Evolutionary conservation across 2,797 vertebrate species (phyloP), one percentile per base, ranked within the genome.

Genomic region (Mallotus villosus): DNA sequence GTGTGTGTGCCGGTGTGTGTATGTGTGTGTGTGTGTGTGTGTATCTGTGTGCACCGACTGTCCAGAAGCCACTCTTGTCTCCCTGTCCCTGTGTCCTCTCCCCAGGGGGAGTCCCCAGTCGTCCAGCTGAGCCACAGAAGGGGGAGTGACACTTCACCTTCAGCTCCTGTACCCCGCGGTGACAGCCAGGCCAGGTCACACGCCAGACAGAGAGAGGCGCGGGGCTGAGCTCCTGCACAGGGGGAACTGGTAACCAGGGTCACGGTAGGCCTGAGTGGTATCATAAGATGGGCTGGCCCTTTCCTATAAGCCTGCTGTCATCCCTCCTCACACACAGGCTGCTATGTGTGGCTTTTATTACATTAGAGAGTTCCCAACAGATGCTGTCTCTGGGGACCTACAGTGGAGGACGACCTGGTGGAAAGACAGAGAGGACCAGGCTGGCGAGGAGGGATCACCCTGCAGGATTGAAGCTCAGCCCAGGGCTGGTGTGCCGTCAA

Each of bases 281-380:
- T 51, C 55, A 29, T 58, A 29, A 34, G 29, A 19, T 58, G 37
- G 24, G 16, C 41, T 29, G 59, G n/a, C 4, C 37, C 37, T n/a
- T 21, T 72, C 19, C 62, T 21, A 22, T 21, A 5, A 63, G 32
- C 32, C 37, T n/a, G 12, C 51, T 62, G 16, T 9, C 27, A 1
- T 17, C 21, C 12, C 8, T 16, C 4, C 9, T 25, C 32, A 46
- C 32, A 65, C 19, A 66, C 51, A 21, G 27, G 11, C 53, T 1
- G 22, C 71, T 73, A 17, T 67, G 55, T 73, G 27, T 12, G 17
- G 21, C 8, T 32, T 12, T 46, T 24, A 62, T 68, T 68, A 51
- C 21, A 25, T 34, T 21, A 17, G 65, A 34, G 32, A 63, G 22
- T 51, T 25, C 19, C 59, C 3, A 49, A 67, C 58, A 73, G 65